phyloP scores from a whole-genome alignment of 1,140 invertebrate genomes.

The Drosophila novamexicana region DNA sequence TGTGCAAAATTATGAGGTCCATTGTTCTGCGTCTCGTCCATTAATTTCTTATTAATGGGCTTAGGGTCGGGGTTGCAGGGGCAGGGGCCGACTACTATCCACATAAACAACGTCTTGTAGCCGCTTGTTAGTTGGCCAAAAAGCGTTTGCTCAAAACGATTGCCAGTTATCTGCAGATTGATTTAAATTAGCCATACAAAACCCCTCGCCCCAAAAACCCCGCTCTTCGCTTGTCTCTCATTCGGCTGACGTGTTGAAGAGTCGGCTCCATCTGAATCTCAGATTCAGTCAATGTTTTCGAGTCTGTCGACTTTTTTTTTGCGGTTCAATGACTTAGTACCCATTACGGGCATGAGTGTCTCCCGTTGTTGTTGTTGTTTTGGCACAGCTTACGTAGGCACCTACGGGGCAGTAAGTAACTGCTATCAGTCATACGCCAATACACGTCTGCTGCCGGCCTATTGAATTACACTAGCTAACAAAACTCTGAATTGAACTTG shows the following conservation, averaged over 20 bases:
- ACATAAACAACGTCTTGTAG: constrained; percentile 25
- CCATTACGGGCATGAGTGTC: constrained; percentile 47
- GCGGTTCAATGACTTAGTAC: constrained; percentile 71
- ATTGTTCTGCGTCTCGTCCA: constrained; percentile 61
- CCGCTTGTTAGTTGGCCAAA: constrained; percentile 30
- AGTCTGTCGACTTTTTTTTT: constrained; percentile 16
- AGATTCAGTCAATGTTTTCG: constrained; percentile 21
- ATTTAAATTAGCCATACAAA: constrained; percentile 39
- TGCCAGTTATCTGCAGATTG: constrained; percentile 35
- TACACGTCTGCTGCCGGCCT: constrained; percentile 55
- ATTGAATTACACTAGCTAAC: constrained; percentile 73
- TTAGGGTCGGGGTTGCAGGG: background rate
- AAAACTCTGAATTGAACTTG: background rate
- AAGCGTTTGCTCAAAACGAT: constrained; percentile 18
- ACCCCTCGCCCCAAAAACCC: background rate
- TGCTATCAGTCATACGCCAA: constrained; percentile 81
- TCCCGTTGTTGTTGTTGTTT: constrained; percentile 37
- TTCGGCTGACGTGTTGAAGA: constrained; percentile 33
- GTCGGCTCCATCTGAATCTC: constrained; percentile 16
- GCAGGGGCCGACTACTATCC: background rate
- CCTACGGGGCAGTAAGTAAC: constrained; percentile 53
- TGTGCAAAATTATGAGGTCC: constrained; percentile 68
- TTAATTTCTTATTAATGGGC: constrained; percentile 77
- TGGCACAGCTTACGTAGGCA: constrained; percentile 48
- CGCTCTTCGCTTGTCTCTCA: constrained; percentile 9